Conservation (phyloP, 2,113 vertebrate genomes). For the Hippocampus barbouri region DNA sequence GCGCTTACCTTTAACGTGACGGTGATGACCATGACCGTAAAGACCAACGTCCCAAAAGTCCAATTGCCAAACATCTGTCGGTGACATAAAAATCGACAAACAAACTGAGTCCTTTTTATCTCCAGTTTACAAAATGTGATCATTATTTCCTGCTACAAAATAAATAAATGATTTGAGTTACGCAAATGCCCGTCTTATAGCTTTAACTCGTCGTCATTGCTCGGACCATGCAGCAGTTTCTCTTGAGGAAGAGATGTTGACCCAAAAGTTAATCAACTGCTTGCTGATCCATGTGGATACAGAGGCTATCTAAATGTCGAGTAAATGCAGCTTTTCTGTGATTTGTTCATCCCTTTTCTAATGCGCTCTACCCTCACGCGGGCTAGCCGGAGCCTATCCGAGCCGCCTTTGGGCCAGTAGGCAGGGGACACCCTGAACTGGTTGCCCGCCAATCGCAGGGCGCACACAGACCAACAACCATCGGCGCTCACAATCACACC, state of each 20-base stretch:
- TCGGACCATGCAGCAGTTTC: background rate
- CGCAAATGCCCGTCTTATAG: background rate
- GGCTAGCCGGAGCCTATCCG: too few relatives aligned
- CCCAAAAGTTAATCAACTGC: too few relatives aligned
- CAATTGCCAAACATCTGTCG: constrained; percentile 98
- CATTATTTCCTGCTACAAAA: background rate
- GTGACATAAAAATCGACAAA: constrained; percentile 11
- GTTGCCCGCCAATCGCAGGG: too few relatives aligned
- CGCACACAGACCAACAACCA: too few relatives aligned
- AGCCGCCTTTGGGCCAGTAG: too few relatives aligned
- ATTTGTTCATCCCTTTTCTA: background rate
- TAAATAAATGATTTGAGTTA: background rate
- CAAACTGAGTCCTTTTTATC: background rate
- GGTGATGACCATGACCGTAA: constrained; percentile 97
- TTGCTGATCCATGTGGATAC: too few relatives aligned
- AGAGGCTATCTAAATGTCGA: too few relatives aligned
- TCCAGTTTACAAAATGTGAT: background rate
- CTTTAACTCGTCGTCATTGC: background rate
- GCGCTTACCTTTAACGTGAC: constrained; percentile 90
- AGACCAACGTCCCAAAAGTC: constrained; percentile 96
- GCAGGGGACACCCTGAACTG: too few relatives aligned
- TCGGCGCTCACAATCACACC: too few relatives aligned
- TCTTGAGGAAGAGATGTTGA: background rate
- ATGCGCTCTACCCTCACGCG: too few relatives aligned
- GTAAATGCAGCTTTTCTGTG: background rate